phyloP scores from a whole-genome alignment of 2,888 invertebrate species.

The Stenoptilia bipunctidactyla region DNA sequence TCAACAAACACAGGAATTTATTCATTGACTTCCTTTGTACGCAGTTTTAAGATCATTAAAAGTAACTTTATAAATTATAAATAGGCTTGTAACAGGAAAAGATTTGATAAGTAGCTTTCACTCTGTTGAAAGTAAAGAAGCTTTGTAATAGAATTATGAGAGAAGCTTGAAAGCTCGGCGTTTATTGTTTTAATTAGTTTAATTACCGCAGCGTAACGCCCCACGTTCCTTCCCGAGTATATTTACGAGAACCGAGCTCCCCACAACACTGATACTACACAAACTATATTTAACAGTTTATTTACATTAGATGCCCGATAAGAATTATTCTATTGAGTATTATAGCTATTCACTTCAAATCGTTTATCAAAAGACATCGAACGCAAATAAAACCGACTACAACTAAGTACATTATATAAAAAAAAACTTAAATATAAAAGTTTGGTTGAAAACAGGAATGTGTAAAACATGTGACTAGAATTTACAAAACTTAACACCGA shows the following conservation, averaged over 20 bases:
- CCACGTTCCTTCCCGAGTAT: slow-evolving; percentile 11
- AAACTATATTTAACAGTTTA: slow-evolving; percentile 6
- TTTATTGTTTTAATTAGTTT: slow-evolving; percentile 51
- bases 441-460: slow-evolving; percentile 71
- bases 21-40: no score
- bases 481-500: slow-evolving; percentile 69
- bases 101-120: slow-evolving; percentile 15
- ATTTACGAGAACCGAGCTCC: slow-evolving; percentile 17
- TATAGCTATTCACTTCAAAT: no score
- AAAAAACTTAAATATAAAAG: slow-evolving; percentile 41
- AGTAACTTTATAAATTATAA: background rate
- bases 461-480: slow-evolving; percentile 70
- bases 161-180: slow-evolving; percentile 22
- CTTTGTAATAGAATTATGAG: slow-evolving; percentile 10
- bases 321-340: no score
- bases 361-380: no score
- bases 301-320: background rate
- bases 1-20: no score
- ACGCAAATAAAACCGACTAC: slow-evolving; percentile 5
- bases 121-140: slow-evolving; percentile 24
- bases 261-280: slow-evolving; percentile 13
- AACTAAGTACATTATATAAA: slow-evolving; percentile 20
- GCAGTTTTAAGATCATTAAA: no score
- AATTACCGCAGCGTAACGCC: slow-evolving; percentile 48
- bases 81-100: background rate